Base-by-base conservation (phyloP, 2,113 vertebrate species). In the Mormoops blainvillei region DNA sequence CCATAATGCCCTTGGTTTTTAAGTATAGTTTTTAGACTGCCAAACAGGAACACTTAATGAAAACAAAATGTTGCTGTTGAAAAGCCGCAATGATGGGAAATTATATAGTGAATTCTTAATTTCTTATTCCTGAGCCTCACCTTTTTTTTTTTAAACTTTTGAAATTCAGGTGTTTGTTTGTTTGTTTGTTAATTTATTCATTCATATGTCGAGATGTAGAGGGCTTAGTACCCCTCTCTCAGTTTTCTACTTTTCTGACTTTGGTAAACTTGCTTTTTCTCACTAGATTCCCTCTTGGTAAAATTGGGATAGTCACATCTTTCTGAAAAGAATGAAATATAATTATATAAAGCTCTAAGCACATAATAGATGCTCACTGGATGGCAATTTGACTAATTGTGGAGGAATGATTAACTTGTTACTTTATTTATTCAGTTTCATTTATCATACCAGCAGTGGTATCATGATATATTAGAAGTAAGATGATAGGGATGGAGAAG, bases 291-390 rank as follows among this genome's bases (percentile, higher is more conserved):
- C 56, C 38, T 16, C 20, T 73, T 81, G 56, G 31, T 93, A 82
- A 87, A 84, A 80, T 43, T 88, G 45, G 24, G 74, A 71, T 89
- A 56, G 84, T 90, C 31, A 54, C 14, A 50, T 88, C 4, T 93
- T 3, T 78, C 56, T 96, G 70, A 82, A 93, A 94, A 95, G n/a
- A 92, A 43, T 56, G 48, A 41, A 91, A 24, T n/a, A n/a, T 89
- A 65, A 45, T 93, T 58, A 65, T 1, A 4, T 43, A 63, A 83
- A 91, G 33, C 65, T 84, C 28, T 26, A 65, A 63, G 41, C 54
- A 52, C 2, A 1, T 61, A 41, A 67, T 89, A 83, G 67, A 26
- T 13, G 28, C 18, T 94, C 48, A 26, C n/a, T 94, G 70, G 87
- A 36, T 87, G 56, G 76, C 61, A 87, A 5, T 86, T 45, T 90